phyloP scores from a whole-genome alignment of 23 tunicate genomes.

The Halocynthia roretzi region DNA sequence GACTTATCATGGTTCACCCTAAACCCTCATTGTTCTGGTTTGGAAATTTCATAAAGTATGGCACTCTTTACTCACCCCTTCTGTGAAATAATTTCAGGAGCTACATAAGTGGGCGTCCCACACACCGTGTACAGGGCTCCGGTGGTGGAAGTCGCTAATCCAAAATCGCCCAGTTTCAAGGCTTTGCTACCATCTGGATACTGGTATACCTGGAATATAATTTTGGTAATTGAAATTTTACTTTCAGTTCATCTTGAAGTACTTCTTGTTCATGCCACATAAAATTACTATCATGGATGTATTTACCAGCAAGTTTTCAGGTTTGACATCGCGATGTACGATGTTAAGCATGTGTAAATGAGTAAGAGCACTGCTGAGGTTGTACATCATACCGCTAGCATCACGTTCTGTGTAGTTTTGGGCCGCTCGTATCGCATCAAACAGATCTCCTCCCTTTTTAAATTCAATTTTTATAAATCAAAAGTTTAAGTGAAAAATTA shows the following conservation, averaged over 20 bases:
- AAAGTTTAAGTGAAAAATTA: background rate
- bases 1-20: no score
- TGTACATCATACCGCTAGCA: constrained; percentile 72
- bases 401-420: constrained; percentile 64
- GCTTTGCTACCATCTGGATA: constrained; percentile 69
- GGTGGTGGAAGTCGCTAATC: constrained; percentile 72
- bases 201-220: constrained; percentile 22
- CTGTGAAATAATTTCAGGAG: constrained; percentile 92
- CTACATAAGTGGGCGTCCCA: constrained; percentile 99
- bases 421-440: constrained; percentile 81
- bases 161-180: constrained; percentile 93
- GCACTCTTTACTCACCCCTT: constrained; percentile 22
- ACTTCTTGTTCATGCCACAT: background rate
- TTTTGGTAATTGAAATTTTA: background rate
- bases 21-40: no score
- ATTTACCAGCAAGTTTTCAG: constrained; percentile 82
- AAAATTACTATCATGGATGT: background rate
- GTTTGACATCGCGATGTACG: constrained; percentile 95
- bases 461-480: constrained; percentile 3
- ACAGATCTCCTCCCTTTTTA: constrained; percentile 85
- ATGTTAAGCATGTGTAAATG: constrained; percentile 76
- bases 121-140: constrained; percentile 91
- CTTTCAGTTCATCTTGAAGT: background rate
- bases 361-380: constrained; percentile 65
- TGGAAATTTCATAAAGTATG: no score